phyloP scores from a whole-genome alignment of 2,113 vertebrate species.

The Cebus imitator region DNA sequence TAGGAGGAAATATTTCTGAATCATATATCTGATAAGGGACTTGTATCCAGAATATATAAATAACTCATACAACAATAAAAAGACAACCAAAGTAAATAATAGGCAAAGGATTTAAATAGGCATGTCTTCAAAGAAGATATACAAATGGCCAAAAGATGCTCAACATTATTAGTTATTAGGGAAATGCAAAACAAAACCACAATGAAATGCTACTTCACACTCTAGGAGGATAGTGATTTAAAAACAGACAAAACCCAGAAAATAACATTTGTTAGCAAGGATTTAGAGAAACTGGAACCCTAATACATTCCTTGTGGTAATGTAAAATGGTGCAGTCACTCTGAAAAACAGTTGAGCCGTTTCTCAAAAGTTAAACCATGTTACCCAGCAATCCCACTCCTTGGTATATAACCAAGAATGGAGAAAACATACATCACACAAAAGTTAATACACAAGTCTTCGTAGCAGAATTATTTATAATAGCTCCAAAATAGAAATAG shows the following conservation, averaged over 20 bases:
- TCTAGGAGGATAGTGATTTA: too few species aligned
- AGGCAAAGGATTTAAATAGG: background rate
- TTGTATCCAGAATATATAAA: background rate
- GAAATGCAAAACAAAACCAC: background rate
- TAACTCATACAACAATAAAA: background rate
- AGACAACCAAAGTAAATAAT: background rate
- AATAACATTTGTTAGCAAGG: background rate
- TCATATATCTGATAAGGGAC: background rate
- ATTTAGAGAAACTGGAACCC: background rate
- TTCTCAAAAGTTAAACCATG: background rate
- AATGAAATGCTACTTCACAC: background rate
- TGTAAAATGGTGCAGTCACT: background rate
- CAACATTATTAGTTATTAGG: background rate
- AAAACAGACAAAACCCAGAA: background rate
- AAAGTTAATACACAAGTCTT: background rate
- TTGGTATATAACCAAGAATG: background rate
- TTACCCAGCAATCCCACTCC: background rate
- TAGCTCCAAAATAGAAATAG: background rate
- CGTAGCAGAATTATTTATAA: background rate
- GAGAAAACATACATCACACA: background rate
- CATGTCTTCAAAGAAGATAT: background rate
- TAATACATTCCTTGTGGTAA: background rate
- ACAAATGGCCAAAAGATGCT: background rate
- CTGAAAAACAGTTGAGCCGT: background rate
- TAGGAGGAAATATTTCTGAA: background rate